Percentiles rank a stretch among this genome's conserved stretches.
These are phyloP conservation scores for Probosciger aterrimus DNA, from an alignment of 2,113 vertebrate genomes.

Conservation along the genomic window DNA sequence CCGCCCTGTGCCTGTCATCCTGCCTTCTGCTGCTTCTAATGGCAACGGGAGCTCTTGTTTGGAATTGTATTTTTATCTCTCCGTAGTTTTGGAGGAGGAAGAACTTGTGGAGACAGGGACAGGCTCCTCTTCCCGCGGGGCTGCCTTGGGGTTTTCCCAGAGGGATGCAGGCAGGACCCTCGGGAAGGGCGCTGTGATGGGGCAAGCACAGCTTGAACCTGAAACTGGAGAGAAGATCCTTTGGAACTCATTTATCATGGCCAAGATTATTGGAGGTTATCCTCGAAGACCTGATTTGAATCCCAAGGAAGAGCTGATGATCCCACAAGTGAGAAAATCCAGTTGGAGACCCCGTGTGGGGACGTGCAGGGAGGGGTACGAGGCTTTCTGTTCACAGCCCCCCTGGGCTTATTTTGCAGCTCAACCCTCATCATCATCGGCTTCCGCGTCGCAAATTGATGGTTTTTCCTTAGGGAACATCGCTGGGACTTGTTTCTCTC, in stretches of 20 bases:
- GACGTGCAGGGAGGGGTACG: neutral
- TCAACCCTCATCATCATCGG: rapidly evolving
- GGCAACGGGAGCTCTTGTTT: neutral
- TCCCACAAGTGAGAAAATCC: neutral
- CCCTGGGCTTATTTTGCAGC: neutral
- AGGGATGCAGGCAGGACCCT: neutral
- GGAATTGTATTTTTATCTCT: neutral
- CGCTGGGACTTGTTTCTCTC: neutral
- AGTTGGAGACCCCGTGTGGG: neutral
- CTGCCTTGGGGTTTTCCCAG: neutral
- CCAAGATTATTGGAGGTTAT: neutral
- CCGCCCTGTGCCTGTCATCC: neutral
- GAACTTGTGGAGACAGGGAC: rapidly evolving
- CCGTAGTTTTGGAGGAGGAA: neutral
- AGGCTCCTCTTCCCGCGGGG: neutral
- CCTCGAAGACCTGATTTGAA: neutral
- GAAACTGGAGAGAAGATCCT: neutral
- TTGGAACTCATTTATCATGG: neutral
- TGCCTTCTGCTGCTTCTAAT: neutral
- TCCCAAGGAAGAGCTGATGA: neutral
- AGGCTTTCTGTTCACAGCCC: neutral
- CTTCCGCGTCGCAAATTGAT: neutral
- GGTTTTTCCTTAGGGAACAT: neutral
- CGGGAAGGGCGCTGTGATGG: rapidly evolving
- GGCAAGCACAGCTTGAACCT: neutral